Evolutionary conservation across 2,888 invertebrate genomes (phyloP), one percentile per base, ranked within the genome.

Genomic region (Tricholauxania praeusta): DNA sequence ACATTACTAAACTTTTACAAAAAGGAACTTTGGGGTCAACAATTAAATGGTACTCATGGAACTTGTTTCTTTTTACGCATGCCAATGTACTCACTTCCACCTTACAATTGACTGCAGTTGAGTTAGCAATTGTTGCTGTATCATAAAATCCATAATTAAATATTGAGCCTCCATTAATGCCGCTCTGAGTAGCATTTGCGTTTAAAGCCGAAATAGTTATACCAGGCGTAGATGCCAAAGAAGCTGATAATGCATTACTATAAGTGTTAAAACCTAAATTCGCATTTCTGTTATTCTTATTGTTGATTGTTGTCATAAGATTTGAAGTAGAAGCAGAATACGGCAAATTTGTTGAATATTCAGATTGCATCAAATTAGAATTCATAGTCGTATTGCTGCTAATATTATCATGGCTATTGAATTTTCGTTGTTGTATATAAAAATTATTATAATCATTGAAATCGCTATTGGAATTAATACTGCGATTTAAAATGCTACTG

Each of bases 201-300:
- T 73, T 72, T 60, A 82, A 47, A 47, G 83, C 80, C 15, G 80
- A 76, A 72, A 85, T 80, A 62, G 80, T 84, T n/a, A 84, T 73
- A 64, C 84, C 84, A 51, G 85, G 84, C 59, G 84, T 85, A 71
- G 80, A 77, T 66, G 85, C 84, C 74, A 84, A 72, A 10, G 85
- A 83, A 48, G 84, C 83, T 69, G 84, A 79, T 60, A 84, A 76
- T 19, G 81, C 83, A 70, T 82, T 80, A 74, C 81, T 84, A 57
- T 84, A 84, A 75, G 74, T 77, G 63, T 55, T 75, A 52, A 62
- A 68, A 69, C 66, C 59, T 32, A 57, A 49, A 15, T 15, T 28
- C 32, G 19, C 47, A 55, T 72, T 55, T 47, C 67, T 75, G 63
- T 71, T 77, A 57, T 66, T 74, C 59, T 78, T 74, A 49, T 76